These are phyloP conservation scores for Oophaga pumilio DNA, from an alignment of 2,113 vertebrate species.

Conservation along the genomic window DNA sequence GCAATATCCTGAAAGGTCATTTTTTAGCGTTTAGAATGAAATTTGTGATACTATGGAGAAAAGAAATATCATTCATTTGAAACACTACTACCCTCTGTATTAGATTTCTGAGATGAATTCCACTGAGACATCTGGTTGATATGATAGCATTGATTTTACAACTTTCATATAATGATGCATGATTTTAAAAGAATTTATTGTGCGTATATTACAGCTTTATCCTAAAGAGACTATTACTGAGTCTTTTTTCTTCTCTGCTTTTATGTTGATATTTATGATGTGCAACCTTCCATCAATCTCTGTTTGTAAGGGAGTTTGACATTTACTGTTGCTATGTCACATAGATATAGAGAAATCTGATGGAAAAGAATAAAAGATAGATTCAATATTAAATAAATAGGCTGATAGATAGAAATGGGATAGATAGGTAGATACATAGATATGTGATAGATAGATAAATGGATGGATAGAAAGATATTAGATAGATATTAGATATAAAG, in stretches of 20 bases:
- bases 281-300: background rate
- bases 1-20: conserved; percentile 52
- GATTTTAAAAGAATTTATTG: conserved; percentile 13
- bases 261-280: background rate
- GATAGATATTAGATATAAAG: too few relatives aligned
- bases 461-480: too few relatives aligned
- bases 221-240: conserved; percentile 4
- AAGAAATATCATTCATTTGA: conserved; percentile 20
- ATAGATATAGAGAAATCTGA: too few relatives aligned
- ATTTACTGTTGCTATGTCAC: background rate
- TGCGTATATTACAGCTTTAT: conserved; percentile 12
- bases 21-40: conserved; percentile 34
- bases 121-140: conserved; percentile 33
- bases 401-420: too few relatives aligned
- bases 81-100: conserved; percentile 9
- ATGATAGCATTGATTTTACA: conserved; percentile 51
- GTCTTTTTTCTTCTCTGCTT: background rate
- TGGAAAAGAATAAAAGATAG: too few relatives aligned
- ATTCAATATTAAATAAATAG: too few relatives aligned
- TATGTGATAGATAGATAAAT: too few relatives aligned
- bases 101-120: conserved; percentile 22
- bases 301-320: background rate
- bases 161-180: conserved; percentile 19
- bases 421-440: too few relatives aligned
- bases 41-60: conserved; percentile 48